Evolutionary conservation across 2,797 vertebrate genomes (phyloP).

Genomic region (Sebastes oblongus): DNA sequence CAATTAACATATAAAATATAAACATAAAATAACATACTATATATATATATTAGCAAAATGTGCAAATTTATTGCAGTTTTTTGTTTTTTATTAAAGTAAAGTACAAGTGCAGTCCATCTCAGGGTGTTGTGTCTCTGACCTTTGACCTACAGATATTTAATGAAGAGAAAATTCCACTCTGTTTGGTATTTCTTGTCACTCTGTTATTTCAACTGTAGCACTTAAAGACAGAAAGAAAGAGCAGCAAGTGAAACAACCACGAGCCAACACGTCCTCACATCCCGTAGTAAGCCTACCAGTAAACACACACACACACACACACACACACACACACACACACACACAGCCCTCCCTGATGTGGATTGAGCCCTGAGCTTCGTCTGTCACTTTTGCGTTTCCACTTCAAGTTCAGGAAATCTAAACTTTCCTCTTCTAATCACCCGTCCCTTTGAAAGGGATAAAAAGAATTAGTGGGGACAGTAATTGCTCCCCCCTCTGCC

Average conservation of each 20-base stretch:
- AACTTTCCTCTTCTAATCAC: conserved; percentile 88
- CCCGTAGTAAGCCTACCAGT: background rate
- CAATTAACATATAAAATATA: too few relatives aligned
- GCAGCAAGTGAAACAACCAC: conserved; percentile 15
- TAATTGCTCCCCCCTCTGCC: conserved; percentile 71
- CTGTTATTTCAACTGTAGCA: conserved; percentile 12
- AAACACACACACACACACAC: conserved; percentile 17
- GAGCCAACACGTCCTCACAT: conserved; percentile 9
- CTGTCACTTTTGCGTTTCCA: conserved; percentile 85
- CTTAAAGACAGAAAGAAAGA: conserved; percentile 4
- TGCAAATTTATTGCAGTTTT: too few relatives aligned
- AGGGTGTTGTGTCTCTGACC: background rate
- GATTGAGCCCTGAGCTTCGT: conserved; percentile 81
- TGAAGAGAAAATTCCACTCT: background rate
- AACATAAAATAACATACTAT: too few relatives aligned
- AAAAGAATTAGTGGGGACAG: conserved; percentile 81
- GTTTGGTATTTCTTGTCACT: conserved; percentile 37
- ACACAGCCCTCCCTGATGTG: conserved; percentile 72
- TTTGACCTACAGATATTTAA: background rate
- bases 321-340: conserved; percentile 24
- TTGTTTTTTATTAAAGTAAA: too few relatives aligned
- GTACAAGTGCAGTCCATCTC: background rate
- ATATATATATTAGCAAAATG: too few relatives aligned
- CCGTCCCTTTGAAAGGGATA: conserved; percentile 82
- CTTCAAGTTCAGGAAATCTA: conserved; percentile 89